These are phyloP conservation scores for Aphis craccivora DNA, from an alignment of 1,140 invertebrate species.

Conservation along the genomic window DNA sequence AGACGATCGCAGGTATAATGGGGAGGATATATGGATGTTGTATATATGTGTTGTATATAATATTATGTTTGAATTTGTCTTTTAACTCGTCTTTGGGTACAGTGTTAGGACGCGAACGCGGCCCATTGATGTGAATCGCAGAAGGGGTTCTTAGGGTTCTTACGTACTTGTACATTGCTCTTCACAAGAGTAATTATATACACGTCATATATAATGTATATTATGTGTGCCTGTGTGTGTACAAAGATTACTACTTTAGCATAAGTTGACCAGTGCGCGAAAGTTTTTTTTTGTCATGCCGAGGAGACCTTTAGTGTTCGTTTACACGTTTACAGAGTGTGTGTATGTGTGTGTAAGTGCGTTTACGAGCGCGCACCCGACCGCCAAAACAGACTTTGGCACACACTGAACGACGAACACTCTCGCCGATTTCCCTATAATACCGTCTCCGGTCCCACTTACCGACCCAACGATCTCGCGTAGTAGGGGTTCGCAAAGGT, in stretches of 20 bases:
- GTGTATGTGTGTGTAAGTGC: not conserved
- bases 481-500: constrained; percentile 41
- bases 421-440: not conserved
- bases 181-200: not conserved
- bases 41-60: not conserved
- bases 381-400: not conserved
- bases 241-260: not conserved
- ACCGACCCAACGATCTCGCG: constrained; percentile 1
- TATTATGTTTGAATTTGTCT: not conserved
- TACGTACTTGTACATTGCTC: not conserved
- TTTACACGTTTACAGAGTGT: not conserved
- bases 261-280: not conserved
- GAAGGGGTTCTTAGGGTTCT: not conserved
- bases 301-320: not conserved
- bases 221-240: not conserved
- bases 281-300: not conserved
- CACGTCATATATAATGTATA: not conserved
- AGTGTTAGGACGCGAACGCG: not conserved
- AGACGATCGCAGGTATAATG: constrained; percentile 51
- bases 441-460: not conserved
- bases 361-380: not conserved
- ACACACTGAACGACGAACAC: not conserved
- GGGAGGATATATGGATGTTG: not conserved
- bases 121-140: not conserved
- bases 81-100: not conserved